Conservation (phyloP, 2,888 invertebrate species). For the Cheilosia scutellata region DNA sequence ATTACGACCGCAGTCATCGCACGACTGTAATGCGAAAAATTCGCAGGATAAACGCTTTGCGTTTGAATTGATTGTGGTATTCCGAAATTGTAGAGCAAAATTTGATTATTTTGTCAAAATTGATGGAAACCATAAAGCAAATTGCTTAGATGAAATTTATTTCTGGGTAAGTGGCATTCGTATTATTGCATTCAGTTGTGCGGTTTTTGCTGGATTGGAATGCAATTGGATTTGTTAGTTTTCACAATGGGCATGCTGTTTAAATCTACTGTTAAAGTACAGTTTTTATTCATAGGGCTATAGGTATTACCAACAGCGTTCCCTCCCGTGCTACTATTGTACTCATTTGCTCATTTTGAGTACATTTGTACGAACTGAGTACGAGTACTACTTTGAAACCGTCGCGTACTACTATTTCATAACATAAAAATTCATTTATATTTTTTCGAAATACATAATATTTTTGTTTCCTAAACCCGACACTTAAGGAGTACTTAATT, state of each 20-base stretch:
- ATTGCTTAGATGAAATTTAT: slow-evolving; percentile 53
- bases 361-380: no score
- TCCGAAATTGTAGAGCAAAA: slow-evolving; percentile 49
- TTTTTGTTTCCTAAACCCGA: no score
- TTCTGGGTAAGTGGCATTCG: slow-evolving; percentile 20
- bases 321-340: no score
- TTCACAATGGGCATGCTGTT: not conserved
- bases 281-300: no score
- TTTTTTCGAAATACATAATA: no score
- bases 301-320: no score
- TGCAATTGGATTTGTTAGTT: not conserved
- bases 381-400: no score
- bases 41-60: slow-evolving; percentile 44
- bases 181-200: not conserved
- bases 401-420: no score
- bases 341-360: no score
- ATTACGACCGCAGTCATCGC: slow-evolving; percentile 67
- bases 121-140: slow-evolving; percentile 66
- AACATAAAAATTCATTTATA: no score
- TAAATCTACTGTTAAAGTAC: no score
- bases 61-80: slow-evolving; percentile 57
- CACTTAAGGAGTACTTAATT: no score
- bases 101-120: slow-evolving; percentile 69
- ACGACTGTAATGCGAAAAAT: slow-evolving; percentile 61
- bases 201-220: not conserved